phyloP scores from a whole-genome alignment of 2,888 invertebrate species.

The Hedya salicella region DNA sequence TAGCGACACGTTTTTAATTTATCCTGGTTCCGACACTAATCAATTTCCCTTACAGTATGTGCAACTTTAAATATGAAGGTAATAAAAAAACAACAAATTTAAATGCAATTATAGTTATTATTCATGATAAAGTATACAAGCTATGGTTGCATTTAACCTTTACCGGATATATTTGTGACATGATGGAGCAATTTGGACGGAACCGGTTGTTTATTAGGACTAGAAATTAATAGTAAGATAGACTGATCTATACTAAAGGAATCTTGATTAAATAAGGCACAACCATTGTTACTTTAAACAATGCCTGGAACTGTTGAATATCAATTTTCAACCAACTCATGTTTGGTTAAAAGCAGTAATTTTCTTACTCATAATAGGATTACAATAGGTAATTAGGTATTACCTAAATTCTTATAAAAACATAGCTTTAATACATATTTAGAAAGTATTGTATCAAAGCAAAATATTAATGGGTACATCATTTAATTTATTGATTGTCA shows the following conservation, averaged over 20 bases:
- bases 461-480: background rate
- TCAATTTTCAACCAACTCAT: constrained; percentile 21
- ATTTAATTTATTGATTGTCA: too few relatives aligned
- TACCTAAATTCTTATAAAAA: constrained; percentile 7
- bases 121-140: constrained; percentile 52
- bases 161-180: constrained; percentile 56
- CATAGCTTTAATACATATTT: constrained; percentile 1
- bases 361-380: constrained; percentile 1
- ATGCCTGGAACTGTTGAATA: constrained; percentile 27
- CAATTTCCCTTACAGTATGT: background rate
- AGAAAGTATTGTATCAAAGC: background rate
- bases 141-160: constrained; percentile 52
- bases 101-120: constrained; percentile 50
- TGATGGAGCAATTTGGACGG: constrained; percentile 81
- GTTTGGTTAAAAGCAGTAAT: constrained; percentile 21
- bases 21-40: too few relatives aligned
- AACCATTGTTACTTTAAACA: constrained; percentile 57
- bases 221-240: constrained; percentile 66
- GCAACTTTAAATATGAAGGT: background rate
- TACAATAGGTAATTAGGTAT: constrained; percentile 4
- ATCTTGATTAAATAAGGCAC: constrained; percentile 78
- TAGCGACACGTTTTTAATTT: too few relatives aligned
- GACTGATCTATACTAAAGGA: constrained; percentile 64
- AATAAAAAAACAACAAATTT: background rate
- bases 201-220: constrained; percentile 76